These are phyloP conservation scores for Hypena proboscidalis DNA, from an alignment of 2,888 invertebrate species.

Conservation along the genomic window DNA sequence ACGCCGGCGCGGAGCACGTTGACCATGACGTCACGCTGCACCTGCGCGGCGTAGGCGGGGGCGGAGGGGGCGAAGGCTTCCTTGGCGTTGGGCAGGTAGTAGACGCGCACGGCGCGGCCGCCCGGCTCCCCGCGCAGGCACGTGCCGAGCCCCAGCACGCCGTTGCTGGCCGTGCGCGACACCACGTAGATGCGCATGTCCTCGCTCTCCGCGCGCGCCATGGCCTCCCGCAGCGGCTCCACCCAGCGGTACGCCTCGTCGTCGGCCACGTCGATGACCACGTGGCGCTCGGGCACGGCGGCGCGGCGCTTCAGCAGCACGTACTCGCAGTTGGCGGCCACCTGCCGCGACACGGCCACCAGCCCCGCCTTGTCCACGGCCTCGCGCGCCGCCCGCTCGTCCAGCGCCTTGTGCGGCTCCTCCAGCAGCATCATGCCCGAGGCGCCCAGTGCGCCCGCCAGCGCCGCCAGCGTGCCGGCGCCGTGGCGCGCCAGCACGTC, in stretches of 20 bases:
- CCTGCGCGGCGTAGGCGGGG: conserved; percentile 86
- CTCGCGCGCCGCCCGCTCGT: conserved; percentile 66
- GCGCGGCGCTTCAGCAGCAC: conserved; percentile 87
- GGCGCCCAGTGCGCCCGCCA: conserved; percentile 87
- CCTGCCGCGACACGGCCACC: conserved; percentile 78
- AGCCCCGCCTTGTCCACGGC: conserved; percentile 61
- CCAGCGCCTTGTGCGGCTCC: conserved; percentile 83
- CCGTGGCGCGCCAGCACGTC: conserved; percentile 87
- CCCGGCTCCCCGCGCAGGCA: conserved; percentile 96
- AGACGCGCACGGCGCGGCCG: conserved; percentile 90
- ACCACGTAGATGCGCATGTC: conserved; percentile 88
- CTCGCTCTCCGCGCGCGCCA: conserved; percentile 87
- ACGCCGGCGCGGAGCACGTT: conserved; percentile 93
- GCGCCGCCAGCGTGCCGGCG: conserved; percentile 79
- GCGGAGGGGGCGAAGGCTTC: conserved; percentile 86
- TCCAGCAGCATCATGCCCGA: conserved; percentile 91
- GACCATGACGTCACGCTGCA: conserved; percentile 91
- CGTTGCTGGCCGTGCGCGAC: conserved; percentile 88
- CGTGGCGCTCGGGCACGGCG: conserved; percentile 59
- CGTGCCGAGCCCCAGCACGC: conserved; percentile 94
- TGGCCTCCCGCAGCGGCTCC: conserved; percentile 90
- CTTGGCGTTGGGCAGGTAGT: conserved; percentile 88
- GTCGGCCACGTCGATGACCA: conserved; percentile 89
- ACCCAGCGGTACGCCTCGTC: conserved; percentile 91
- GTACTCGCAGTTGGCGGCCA: conserved; percentile 87